Percentiles rank a stretch among this genome's conserved stretches.
Conservation (phyloP, 2,797 vertebrate genomes). For the Cynopterus sphinx region DNA sequence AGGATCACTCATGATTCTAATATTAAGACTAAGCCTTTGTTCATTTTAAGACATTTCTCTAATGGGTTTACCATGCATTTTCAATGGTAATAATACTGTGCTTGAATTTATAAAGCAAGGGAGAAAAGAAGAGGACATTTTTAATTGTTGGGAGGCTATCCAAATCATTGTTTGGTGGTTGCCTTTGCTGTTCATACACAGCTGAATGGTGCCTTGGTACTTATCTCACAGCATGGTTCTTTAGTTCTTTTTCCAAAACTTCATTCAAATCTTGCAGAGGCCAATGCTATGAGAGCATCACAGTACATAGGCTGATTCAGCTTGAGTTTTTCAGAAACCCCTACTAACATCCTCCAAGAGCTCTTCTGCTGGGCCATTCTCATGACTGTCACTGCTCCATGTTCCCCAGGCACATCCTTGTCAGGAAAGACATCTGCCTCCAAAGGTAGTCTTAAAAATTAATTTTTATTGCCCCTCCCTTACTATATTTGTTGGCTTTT, state of each 20-base stretch:
- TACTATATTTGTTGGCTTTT: not conserved
- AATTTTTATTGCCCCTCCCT: not conserved
- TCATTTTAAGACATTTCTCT: not conserved
- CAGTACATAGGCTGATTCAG: rapidly evolving
- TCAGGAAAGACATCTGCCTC: not conserved
- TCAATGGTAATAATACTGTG: not conserved
- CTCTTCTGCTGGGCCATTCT: not conserved
- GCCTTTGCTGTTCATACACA: not conserved
- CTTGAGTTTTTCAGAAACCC: not conserved
- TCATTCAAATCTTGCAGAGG: not conserved
- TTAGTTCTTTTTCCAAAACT: not conserved
- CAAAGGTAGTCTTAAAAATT: not conserved
- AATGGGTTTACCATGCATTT: not conserved
- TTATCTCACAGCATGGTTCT: rapidly evolving
- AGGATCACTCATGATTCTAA: not conserved
- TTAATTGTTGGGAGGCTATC: not conserved
- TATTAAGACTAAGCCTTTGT: conserved; percentile 29
- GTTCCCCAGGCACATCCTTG: not conserved
- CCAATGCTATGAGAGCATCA: not conserved
- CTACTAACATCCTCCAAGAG: not conserved
- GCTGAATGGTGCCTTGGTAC: not conserved
- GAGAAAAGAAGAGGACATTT: not conserved
- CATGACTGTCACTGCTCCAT: rapidly evolving
- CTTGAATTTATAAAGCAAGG: not conserved
- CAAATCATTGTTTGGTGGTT: not conserved